Evolutionary conservation across 1,140 invertebrate genomes (phyloP).

Genomic region (Drosophila bifasciata): DNA sequence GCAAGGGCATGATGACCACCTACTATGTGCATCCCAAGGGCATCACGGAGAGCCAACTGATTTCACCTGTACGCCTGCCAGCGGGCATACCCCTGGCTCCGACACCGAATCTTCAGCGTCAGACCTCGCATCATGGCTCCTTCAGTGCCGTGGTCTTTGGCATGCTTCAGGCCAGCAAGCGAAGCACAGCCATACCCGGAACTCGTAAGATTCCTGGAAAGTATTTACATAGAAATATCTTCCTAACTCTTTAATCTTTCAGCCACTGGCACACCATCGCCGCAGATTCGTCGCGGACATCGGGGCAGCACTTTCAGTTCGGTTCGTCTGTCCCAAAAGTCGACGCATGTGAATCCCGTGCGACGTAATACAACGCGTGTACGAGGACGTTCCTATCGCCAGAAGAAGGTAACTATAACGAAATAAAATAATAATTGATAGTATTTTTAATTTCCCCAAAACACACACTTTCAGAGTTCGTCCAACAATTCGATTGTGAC

Average conservation of each 20-base stretch:
- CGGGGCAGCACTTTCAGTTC: constrained; percentile 85
- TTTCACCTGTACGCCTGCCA: constrained; percentile 73
- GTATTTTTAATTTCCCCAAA: neutral
- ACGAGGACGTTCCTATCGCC: constrained; percentile 81
- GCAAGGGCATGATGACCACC: constrained; percentile 97
- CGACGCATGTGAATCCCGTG: constrained; percentile 84
- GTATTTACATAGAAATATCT: neutral
- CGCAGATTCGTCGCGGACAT: constrained; percentile 78
- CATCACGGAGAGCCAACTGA: constrained; percentile 84
- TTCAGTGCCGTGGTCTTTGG: constrained; percentile 94
- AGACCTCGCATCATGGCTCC: constrained; percentile 90
- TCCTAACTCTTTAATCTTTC: neutral
- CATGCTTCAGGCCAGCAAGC: constrained; percentile 91
- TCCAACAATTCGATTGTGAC: constrained; percentile 83
- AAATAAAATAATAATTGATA: neutral
- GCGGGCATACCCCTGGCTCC: constrained; percentile 76
- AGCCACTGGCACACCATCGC: constrained; percentile 84
- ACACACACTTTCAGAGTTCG: constrained; percentile 60
- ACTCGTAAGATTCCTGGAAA: constrained; percentile 77
- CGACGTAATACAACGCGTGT: constrained; percentile 85
- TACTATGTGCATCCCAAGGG: constrained; percentile 92
- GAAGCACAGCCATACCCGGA: constrained; percentile 86
- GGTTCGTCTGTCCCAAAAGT: constrained; percentile 84
- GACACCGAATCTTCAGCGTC: constrained; percentile 85
- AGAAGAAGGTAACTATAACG: constrained; percentile 72